phyloP scores from a whole-genome alignment of 1,140 invertebrate species.

The Aethina tumida region DNA sequence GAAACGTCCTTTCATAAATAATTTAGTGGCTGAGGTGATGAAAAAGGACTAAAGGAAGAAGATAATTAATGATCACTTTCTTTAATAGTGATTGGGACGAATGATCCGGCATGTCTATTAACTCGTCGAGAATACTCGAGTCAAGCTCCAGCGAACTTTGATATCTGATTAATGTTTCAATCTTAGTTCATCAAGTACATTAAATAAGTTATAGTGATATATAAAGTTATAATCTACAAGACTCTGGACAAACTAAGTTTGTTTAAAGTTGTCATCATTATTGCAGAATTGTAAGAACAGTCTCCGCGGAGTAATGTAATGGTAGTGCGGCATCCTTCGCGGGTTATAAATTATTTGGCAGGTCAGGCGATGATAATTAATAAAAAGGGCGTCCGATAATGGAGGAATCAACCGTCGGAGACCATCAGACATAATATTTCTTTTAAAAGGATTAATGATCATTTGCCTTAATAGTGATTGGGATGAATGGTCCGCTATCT shows the following conservation, averaged over 20 bases:
- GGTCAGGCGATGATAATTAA: constrained; percentile 3
- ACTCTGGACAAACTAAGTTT: not conserved
- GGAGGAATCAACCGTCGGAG: constrained; percentile 1
- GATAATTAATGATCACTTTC: too few relatives aligned
- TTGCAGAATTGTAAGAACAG: not conserved
- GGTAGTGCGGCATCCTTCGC: not conserved
- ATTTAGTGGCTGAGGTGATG: too few relatives aligned
- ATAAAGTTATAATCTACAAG: not conserved
- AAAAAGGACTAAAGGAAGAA: too few relatives aligned
- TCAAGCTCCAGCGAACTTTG: too few relatives aligned
- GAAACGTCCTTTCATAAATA: too few relatives aligned
- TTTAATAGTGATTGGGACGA: too few relatives aligned
- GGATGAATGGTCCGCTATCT: constrained; percentile 15
- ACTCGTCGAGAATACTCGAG: too few relatives aligned
- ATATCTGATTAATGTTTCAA: too few relatives aligned
- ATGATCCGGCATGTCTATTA: too few relatives aligned
- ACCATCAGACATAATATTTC: constrained; percentile 12
- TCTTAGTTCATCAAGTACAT: too few relatives aligned
- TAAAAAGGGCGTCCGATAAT: not conserved
- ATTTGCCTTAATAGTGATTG: constrained; percentile 15
- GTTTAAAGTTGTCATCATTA: not conserved
- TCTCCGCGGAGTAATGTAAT: not conserved
- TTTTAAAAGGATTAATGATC: constrained; percentile 19
- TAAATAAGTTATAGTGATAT: not conserved
- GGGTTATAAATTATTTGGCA: too few relatives aligned